Evolutionary conservation across 1,140 invertebrate genomes (phyloP), one percentile per base, ranked within the genome.

Genomic region (Cydia strobilella): DNA sequence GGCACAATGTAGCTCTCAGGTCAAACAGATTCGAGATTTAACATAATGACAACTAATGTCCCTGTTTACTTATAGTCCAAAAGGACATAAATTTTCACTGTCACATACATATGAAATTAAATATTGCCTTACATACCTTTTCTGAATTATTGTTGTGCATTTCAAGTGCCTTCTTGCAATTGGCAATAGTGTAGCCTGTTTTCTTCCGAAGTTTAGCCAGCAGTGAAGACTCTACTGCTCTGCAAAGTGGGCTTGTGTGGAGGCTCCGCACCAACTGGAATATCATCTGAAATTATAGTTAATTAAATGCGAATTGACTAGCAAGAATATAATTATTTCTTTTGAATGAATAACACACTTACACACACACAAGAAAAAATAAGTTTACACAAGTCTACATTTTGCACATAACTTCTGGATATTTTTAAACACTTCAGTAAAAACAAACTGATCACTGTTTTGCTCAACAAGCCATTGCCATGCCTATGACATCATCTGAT

Each of bases 91-190:
- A 27, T 27, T 27, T 27, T 27, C 2, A n/a, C n/a, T n/a, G n/a
- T n/a, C n/a, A n/a, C n/a, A n/a, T n/a, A 27, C 15, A 51, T 2
- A 51, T 18, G n/a, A n/a, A 51, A 51, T 72, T 20, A 18, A 20
- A 20, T 59, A 23, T 59, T 1, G 9, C 20, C 39, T 73, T n/a
- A 54, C 72, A 72, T 93, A 97, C 97, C 94, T 97, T 95, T 51
- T 93, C 94, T 75, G 98, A 76, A 93, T 99, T 95, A 94, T 98
- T 98, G 76, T 97, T 94, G 92, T 98, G 95, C 87, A 97, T 91
- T 87, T 98, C 96, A 75, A 99, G 92, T 13, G 98, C 98, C 90
- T 99, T 98, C 88, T 98, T 98, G 87, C 98, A 99, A 89, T 99
- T 98, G 15, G 96, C 92, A 90, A 99, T 97, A n/a, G 98, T 96